Conservation (phyloP, 2,888 invertebrate genomes). For the Lasioglossum villosulum region DNA sequence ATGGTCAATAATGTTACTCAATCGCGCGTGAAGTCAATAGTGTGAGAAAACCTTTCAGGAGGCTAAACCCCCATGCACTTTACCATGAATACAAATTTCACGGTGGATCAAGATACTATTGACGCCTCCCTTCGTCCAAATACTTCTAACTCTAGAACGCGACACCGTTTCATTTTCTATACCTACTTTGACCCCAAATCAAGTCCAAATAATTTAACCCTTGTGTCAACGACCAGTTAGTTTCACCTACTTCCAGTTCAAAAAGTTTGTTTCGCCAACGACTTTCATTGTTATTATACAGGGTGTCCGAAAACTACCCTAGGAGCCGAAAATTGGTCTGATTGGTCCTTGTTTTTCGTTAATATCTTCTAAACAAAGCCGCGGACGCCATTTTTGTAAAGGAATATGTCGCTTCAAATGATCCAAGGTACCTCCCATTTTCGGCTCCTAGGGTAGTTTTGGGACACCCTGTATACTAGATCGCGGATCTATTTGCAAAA, state of each 20-base stretch:
- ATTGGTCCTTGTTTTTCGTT: too few species aligned
- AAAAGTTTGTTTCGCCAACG: background rate
- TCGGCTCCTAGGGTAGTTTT: too few species aligned
- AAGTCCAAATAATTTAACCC: background rate
- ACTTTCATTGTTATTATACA: background rate
- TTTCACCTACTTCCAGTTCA: background rate
- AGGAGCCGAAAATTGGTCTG: too few species aligned
- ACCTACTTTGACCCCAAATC: background rate
- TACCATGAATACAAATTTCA: background rate
- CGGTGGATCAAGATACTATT: background rate
- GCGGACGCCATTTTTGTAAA: too few species aligned
- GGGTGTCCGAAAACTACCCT: too few species aligned
- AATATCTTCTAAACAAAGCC: too few species aligned
- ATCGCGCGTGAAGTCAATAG: constrained; percentile 51
- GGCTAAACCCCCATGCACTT: background rate
- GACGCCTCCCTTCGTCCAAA: background rate
- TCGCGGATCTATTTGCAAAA: too few species aligned
- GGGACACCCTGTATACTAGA: too few species aligned
- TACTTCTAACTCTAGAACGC: background rate
- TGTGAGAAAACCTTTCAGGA: constrained; percentile 30
- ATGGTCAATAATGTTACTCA: constrained; percentile 64
- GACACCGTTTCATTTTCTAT: background rate
- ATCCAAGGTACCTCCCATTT: too few species aligned
- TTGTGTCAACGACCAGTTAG: background rate
- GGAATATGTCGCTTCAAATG: too few species aligned